Evolutionary conservation across 1,140 invertebrate species (phyloP).

Genomic region (Aphelinus atriplicis): DNA sequence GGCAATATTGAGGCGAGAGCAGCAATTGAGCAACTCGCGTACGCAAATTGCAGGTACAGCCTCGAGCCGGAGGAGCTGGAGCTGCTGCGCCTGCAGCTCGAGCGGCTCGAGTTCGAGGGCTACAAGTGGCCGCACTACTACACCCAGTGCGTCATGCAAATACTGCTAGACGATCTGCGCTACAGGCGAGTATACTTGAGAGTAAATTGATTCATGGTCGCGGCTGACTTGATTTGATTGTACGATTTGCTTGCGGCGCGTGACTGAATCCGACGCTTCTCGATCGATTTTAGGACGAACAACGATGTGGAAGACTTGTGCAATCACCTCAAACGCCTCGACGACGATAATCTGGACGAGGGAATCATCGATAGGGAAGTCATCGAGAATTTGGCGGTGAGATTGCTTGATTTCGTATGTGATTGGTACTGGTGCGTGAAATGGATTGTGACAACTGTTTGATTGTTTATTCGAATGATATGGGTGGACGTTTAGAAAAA

Average conservation of each 20-base stretch:
- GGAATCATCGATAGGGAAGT: constrained; percentile 49
- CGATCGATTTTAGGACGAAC: constrained; percentile 5
- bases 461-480: no score
- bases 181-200: constrained; percentile 60
- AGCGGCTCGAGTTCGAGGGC: constrained; percentile 73
- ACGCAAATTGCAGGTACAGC: constrained; percentile 67
- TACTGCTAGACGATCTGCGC: constrained; percentile 74
- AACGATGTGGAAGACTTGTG: constrained; percentile 23
- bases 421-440: no score
- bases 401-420: neutral
- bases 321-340: constrained; percentile 3
- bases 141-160: constrained; percentile 84
- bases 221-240: neutral
- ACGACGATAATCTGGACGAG: neutral
- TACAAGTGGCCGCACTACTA: constrained; percentile 84
- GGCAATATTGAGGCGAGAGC: neutral
- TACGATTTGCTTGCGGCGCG: neutral
- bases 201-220: neutral
- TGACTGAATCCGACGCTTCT: neutral
- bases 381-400: constrained; percentile 11
- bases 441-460: no score
- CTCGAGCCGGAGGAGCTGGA: constrained; percentile 73
- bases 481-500: no score
- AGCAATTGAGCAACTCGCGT: neutral
- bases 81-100: constrained; percentile 74